Base-by-base conservation (phyloP, 1,140 invertebrate species). In the Magallana ariakensis region DNA sequence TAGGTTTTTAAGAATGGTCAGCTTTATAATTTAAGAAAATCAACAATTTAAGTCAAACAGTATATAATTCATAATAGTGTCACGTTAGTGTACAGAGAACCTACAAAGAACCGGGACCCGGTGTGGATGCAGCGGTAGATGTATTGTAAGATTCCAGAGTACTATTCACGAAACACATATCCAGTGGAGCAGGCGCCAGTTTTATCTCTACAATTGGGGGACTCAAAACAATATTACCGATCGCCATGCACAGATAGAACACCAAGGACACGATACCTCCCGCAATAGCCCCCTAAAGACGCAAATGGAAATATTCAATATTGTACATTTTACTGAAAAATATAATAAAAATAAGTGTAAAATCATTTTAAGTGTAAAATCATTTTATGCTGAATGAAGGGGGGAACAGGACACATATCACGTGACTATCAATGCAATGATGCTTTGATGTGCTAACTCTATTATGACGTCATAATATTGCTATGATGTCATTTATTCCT, bases 221-320 rank as follows among this genome's bases (percentile, higher is more conserved):
- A 33, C 46, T 26, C 0, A 53, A 0, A 13, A 80, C 22, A 33
- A 53, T 80, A 26, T 80, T 26, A 80, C 70, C 70, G 0, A 80
- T 80, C 4, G 70, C 22, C 46, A 80, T 33, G n/a, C 70, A 80
- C 8, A 80, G 22, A 10, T 80, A 80, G 22, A 80, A 80, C 70
- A 80, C 5, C 46, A 80, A 80, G 13, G 70, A 80, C 15, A 80
- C 70, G 5, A 80, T 53, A 13, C 70, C 70, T 6, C 70, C 70
- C 0, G 22, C 46, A 13, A 80, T 80, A n/a, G 70, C 70, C 4
- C 70, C 70, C 70, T 80, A 7, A 80, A 22, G 22, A 60, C n/a
- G 13, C 15, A 5, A 11, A 58, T 0, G 11, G n/a, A 60, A 60
- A 5, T 6, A 60, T 13, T 5, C 58, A 60, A 60, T 60, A 60